These are phyloP conservation scores for Protophormia terraenovae DNA, from an alignment of 2,888 invertebrate species.

Conservation along the genomic window DNA sequence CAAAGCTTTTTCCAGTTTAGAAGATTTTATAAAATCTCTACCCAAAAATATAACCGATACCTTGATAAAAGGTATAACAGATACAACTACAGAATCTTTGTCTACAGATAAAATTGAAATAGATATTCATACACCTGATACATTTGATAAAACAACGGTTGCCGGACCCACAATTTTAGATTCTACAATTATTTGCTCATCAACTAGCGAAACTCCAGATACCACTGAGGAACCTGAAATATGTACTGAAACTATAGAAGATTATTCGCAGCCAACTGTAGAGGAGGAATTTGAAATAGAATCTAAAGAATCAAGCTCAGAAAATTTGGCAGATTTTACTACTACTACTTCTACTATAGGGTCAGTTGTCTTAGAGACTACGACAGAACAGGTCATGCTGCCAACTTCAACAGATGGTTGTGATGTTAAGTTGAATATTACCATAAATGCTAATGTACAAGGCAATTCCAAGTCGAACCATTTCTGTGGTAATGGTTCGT, in stretches of 20 bases:
- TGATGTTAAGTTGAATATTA: constrained; percentile 74
- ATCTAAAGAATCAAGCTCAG: background rate
- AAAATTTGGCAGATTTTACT: background rate
- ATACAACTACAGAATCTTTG: background rate
- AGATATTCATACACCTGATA: background rate
- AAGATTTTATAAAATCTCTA: constrained; percentile 67
- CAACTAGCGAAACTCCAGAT: background rate
- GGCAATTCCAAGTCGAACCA: constrained; percentile 72
- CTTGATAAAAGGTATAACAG: background rate
- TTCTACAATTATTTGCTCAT: background rate
- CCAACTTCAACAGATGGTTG: background rate
- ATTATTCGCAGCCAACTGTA: background rate
- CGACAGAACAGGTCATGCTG: background rate
- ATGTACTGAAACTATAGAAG: constrained; percentile 1
- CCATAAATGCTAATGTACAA: constrained; percentile 76
- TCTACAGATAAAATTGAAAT: background rate
- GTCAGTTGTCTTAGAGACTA: background rate
- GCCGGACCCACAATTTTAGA: background rate
- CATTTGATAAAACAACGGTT: background rate
- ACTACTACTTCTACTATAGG: background rate
- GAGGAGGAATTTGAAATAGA: background rate
- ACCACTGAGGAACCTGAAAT: background rate
- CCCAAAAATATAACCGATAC: constrained; percentile 44
- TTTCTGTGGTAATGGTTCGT: constrained; percentile 75
- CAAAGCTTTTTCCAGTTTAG: constrained; percentile 66